Conservation (phyloP, 1,140 invertebrate species). For the Eupristina koningsbergeri region DNA sequence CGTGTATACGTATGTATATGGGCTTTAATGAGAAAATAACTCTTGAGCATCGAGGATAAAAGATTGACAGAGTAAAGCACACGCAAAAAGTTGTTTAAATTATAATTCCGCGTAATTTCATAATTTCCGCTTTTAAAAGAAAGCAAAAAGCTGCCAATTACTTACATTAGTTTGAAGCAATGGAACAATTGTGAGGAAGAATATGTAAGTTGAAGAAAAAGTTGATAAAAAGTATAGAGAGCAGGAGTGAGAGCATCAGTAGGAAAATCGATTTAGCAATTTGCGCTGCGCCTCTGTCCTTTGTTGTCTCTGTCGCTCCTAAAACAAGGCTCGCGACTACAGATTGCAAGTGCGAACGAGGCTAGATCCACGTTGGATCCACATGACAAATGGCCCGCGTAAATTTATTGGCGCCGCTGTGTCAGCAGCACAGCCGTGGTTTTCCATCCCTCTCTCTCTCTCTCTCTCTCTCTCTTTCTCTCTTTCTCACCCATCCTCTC, state of each 20-base stretch:
- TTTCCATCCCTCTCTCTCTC: background rate
- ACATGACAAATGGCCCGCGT: slow-evolving; percentile 28
- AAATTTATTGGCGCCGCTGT: slow-evolving; percentile 32
- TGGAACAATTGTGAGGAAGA: no score
- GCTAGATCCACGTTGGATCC: background rate
- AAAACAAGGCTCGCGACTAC: background rate
- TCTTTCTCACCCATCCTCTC: background rate
- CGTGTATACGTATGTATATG: no score
- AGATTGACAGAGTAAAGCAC: no score
- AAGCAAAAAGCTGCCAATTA: no score
- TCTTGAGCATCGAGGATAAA: no score
- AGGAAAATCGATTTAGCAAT: slow-evolving; percentile 20
- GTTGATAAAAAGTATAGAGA: background rate
- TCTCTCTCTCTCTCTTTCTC: background rate
- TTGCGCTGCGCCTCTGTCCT: background rate
- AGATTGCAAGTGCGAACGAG: background rate
- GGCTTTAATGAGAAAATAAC: no score
- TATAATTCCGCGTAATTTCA: no score
- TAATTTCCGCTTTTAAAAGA: no score
- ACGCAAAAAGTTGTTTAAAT: no score
- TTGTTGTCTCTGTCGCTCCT: background rate
- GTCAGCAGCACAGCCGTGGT: slow-evolving; percentile 15
- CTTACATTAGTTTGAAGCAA: no score
- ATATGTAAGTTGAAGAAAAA: no score
- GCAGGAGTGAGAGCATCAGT: background rate